Percentiles rank a stretch among this genome's conserved stretches.
phyloP scores from a whole-genome alignment of 2,797 vertebrate genomes.

The Neosalanx taihuensis region DNA sequence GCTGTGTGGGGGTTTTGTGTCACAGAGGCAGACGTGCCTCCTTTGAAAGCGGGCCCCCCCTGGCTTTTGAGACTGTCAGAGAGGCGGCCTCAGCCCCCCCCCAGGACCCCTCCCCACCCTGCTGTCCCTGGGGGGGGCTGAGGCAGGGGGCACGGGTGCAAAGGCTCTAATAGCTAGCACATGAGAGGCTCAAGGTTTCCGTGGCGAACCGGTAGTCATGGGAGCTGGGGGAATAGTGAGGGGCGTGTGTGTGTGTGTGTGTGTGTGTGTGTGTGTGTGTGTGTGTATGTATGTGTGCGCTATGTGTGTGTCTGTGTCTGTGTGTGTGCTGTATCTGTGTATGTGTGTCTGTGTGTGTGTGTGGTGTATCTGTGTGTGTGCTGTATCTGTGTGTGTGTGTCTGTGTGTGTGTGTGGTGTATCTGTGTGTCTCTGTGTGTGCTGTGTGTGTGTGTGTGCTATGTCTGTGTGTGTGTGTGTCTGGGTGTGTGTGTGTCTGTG shows the following conservation, averaged over 20 bases:
- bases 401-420: no score
- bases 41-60: slow-evolving; percentile 73
- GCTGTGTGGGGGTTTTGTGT: no score
- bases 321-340: no score
- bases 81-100: no score
- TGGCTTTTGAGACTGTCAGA: slow-evolving; percentile 69
- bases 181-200: slow-evolving; percentile 70
- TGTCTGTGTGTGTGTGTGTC: no score
- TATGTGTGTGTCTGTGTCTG: slow-evolving; percentile 6
- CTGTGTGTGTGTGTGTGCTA: no score
- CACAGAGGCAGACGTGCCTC: slow-evolving; percentile 58
- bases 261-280: background rate
- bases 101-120: no score
- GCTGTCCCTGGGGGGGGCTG: slow-evolving; percentile 5
- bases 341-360: no score
- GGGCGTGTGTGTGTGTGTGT: slow-evolving; percentile 11
- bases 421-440: no score
- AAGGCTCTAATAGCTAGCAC: slow-evolving; percentile 71
- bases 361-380: no score
- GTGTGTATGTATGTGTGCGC: background rate
- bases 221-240: slow-evolving; percentile 27
- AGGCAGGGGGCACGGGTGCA: slow-evolving; percentile 54
- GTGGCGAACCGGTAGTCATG: slow-evolving; percentile 65
- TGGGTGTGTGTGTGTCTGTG: no score
- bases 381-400: no score